Evolutionary conservation across 2,797 vertebrate genomes (phyloP).

Genomic region (Falco peregrinus): DNA sequence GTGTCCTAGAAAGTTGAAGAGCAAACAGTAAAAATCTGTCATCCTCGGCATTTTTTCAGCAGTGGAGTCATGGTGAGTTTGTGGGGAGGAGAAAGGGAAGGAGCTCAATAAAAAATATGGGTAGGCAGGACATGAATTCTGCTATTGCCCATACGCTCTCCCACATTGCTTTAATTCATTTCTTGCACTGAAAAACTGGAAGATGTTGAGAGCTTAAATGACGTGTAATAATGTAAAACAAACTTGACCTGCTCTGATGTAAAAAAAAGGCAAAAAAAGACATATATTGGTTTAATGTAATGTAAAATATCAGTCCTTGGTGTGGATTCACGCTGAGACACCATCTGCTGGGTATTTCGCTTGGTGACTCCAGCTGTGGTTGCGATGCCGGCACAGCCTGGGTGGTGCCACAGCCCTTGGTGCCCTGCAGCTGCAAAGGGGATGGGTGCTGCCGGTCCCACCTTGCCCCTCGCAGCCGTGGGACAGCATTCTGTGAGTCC

Average conservation of each 20-base stretch:
- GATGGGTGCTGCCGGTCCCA: background rate
- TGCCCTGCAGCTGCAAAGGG: fast-evolving
- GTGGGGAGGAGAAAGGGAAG: background rate
- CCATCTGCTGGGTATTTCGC: background rate
- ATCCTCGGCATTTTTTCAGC: background rate
- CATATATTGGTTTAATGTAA: background rate
- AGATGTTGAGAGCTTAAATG: background rate
- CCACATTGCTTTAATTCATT: background rate
- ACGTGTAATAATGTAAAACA: background rate
- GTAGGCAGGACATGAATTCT: background rate
- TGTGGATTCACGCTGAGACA: fast-evolving
- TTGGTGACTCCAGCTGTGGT: background rate
- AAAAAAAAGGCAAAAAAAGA: background rate
- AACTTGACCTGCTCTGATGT: background rate
- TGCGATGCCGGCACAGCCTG: background rate
- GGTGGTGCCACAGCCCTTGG: background rate
- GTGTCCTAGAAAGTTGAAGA: slow-evolving; percentile 44
- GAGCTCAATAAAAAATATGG: background rate
- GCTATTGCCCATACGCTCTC: background rate
- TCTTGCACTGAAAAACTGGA: background rate
- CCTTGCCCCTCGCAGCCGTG: background rate
- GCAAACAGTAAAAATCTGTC: background rate
- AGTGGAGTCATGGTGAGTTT: background rate
- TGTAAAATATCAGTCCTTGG: background rate
- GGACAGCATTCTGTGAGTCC: background rate